Evolutionary conservation across 2,888 invertebrate species (phyloP).

Genomic region (Neoscelio sp.): DNA sequence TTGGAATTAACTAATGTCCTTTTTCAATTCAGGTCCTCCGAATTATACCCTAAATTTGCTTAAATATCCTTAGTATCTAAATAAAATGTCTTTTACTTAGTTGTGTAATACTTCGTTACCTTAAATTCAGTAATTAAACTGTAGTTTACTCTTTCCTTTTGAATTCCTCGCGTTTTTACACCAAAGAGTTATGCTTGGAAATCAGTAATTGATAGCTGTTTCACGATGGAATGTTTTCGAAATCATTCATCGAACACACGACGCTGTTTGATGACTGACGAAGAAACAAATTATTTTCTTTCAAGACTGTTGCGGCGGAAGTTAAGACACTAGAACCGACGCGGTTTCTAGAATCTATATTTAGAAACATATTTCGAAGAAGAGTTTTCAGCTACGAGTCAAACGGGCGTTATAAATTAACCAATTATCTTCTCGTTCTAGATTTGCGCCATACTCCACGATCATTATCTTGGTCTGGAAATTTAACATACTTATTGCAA

Average conservation of each 20-base stretch:
- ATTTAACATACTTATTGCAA: conserved; percentile 16
- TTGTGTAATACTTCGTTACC: too few species aligned
- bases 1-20: too few species aligned
- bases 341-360: conserved; percentile 35
- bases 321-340: conserved; percentile 9
- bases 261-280: conserved; percentile 11
- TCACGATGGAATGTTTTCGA: too few species aligned
- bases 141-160: too few species aligned
- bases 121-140: too few species aligned
- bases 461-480: conserved; percentile 44
- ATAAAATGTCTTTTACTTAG: too few species aligned
- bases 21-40: too few species aligned
- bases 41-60: too few species aligned
- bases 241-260: conserved; percentile 7
- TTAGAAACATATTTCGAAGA: conserved; percentile 29
- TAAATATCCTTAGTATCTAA: too few species aligned
- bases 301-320: conserved; percentile 14
- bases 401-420: conserved; percentile 56
- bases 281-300: conserved; percentile 10
- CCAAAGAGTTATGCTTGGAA: too few species aligned
- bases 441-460: conserved; percentile 32
- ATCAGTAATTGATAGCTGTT: too few species aligned
- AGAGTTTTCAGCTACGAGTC: conserved; percentile 42
- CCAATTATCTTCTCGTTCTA: conserved; percentile 55
- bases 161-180: too few species aligned